These are phyloP conservation scores for Platycnemis pennipes DNA, from an alignment of 2,888 invertebrate species.

Conservation along the genomic window DNA sequence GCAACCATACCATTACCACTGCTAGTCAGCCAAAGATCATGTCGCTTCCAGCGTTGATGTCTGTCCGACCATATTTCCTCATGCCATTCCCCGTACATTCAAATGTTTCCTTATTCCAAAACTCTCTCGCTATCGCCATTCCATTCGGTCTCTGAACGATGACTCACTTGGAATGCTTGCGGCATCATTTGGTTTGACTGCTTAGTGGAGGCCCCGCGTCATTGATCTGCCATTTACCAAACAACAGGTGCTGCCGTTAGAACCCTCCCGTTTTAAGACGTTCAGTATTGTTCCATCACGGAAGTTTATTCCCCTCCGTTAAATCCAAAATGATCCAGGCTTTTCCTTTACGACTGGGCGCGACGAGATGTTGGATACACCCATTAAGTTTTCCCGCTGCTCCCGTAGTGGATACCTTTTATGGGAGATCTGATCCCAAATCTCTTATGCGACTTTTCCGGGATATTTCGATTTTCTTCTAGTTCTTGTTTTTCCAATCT, in stretches of 20 bases:
- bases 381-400: neutral
- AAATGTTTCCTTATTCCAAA: neutral
- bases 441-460: neutral
- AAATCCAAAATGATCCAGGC: neutral
- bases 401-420: neutral
- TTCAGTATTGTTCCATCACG: neutral
- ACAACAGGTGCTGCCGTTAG: neutral
- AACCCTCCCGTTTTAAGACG: neutral
- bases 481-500: neutral
- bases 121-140: neutral
- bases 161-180: neutral
- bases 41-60: no score
- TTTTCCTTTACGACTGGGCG: neutral
- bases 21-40: no score
- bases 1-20: no score
- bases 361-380: neutral
- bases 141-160: neutral
- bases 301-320: neutral
- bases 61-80: no score
- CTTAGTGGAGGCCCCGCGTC: neutral
- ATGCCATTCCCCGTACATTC: no score
- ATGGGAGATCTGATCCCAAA: neutral
- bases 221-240: neutral
- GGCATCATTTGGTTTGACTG: neutral
- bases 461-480: neutral